Evolutionary conservation across 2,888 invertebrate species (phyloP), one percentile per base, ranked within the genome.

Genomic region (Mechanitis messenoides): DNA sequence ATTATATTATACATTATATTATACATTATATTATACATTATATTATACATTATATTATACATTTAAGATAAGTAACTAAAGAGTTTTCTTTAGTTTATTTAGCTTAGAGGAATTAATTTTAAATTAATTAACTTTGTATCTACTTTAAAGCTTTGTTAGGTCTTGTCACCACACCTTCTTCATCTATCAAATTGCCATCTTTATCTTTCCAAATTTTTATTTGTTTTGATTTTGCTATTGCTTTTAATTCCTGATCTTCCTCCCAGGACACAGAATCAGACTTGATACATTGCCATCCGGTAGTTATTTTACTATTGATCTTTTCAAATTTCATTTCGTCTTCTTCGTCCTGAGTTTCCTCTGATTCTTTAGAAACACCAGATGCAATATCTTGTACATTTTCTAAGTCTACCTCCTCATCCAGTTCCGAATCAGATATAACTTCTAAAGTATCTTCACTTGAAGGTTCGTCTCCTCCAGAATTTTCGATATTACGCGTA

Each of bases 121-220:
- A 31, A 31, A 28, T 9, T 50, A 31, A 11, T 31, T 50, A 50
- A 31, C 2, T 50, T 31, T 9, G 46, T 20, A 7, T 33, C 31
- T 45, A 55, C 45, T 50, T 62, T 31, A 58, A 50, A 6, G 55
- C 20, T 9, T 53, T 61, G 6, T 68, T 71, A 5, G 70, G 58
- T 57, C 55, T 66, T 2, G 71, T 63, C 0, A 72, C 71, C 0
- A 75, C 68, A 3, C 72, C 75, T 67, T 78, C 80, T 33, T 81
- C 80, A 33, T 79, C 79, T 2, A 75, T 74, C 75, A 77, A 79
- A 0, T 64, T 69, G 50, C 70, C 72, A 54, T 75, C 74, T 42
- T 74, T 69, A 6, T 75, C 69, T 55, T 70, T 74, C 72, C 74
- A 78, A 59, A 77, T 76, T 2, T 58, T 66, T 50, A 68, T 64